A percentile compares a stretch with the other conserved stretches of the same genome.
phyloP scores from a whole-genome alignment of 2,888 invertebrate species.

The Tipula vernalis region DNA sequence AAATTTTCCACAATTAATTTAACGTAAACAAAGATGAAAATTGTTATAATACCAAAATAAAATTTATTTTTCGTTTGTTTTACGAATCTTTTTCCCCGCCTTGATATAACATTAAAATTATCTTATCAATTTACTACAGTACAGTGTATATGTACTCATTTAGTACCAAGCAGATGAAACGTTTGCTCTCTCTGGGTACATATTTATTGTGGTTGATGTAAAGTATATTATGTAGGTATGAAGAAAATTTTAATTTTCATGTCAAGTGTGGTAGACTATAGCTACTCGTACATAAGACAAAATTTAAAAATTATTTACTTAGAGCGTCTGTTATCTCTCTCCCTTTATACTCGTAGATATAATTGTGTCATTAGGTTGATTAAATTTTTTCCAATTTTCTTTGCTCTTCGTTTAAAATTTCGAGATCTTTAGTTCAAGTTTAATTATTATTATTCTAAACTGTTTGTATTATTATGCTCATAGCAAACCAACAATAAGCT shows the following conservation, averaged over 20 bases:
- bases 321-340: background rate
- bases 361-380: background rate
- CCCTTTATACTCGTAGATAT: background rate
- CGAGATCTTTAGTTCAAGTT: background rate
- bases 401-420: background rate
- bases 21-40: background rate
- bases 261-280: background rate
- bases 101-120: background rate
- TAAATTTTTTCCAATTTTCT: background rate
- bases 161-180: background rate
- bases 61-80: background rate
- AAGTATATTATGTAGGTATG: background rate
- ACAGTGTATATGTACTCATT: background rate
- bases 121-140: background rate
- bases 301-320: background rate
- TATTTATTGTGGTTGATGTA: background rate
- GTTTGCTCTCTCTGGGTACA: background rate
- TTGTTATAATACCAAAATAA: background rate
- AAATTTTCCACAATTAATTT: background rate
- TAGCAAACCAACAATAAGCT: too few relatives aligned
- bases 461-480: background rate
- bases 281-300: background rate
- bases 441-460: background rate
- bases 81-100: background rate
- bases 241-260: background rate